Conservation (phyloP, 2,797 vertebrate species). For the Myripristis murdjan region DNA sequence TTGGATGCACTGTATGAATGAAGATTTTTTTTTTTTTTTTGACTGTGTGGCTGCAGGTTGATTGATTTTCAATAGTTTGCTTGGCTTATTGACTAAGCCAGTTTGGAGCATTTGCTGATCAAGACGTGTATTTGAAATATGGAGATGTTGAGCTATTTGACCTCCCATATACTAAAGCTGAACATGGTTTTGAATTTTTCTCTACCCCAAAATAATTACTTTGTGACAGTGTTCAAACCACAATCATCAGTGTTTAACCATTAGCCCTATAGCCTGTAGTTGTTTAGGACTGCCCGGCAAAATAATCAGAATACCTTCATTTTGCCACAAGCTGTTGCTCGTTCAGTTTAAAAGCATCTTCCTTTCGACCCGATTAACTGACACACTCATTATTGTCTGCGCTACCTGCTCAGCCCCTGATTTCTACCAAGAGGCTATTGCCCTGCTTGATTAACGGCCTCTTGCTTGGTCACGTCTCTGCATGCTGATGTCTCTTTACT, state of each 20-base stretch:
- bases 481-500: constrained; percentile 72
- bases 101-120: neutral
- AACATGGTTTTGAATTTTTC: too few relatives aligned
- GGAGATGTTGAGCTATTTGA: neutral
- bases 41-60: neutral
- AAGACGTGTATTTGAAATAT: too few relatives aligned
- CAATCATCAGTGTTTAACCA: too few relatives aligned
- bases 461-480: constrained; percentile 57
- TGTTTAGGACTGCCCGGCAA: too few relatives aligned
- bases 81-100: neutral
- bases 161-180: too few relatives aligned
- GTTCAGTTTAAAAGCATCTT: neutral
- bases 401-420: constrained; percentile 33
- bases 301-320: too few relatives aligned
- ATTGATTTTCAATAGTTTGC: neutral
- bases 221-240: neutral
- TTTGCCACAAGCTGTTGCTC: too few relatives aligned
- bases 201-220: constrained; percentile 14
- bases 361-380: constrained; percentile 2
- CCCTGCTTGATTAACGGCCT: constrained; percentile 51
- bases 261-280: too few relatives aligned
- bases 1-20: constrained; percentile 22
- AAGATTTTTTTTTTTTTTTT: constrained; percentile 8
- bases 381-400: constrained; percentile 23
- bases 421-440: constrained; percentile 46